Percentiles rank a stretch among this genome's conserved stretches.
Conservation (phyloP, 2,113 vertebrate species). For the Calidris pygmaea region DNA sequence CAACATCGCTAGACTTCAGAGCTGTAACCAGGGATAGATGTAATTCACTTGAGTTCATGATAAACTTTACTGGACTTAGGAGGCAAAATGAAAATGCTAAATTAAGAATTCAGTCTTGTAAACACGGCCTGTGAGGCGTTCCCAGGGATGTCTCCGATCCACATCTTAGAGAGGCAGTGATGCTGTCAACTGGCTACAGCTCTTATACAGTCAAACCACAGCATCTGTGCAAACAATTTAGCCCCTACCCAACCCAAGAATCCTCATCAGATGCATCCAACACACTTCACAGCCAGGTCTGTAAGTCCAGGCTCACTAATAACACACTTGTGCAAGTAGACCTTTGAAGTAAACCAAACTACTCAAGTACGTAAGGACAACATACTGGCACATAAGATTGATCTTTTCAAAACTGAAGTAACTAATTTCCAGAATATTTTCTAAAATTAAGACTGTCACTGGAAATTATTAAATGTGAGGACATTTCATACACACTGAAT, state of each 20-base stretch:
- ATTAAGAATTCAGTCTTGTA: not conserved
- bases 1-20: not conserved
- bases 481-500: not conserved
- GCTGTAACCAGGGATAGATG: not conserved
- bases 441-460: not conserved
- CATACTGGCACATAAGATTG: not conserved
- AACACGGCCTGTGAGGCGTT: not conserved
- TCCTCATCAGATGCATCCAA: not conserved
- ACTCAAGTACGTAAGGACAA: not conserved
- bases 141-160: not conserved
- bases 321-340: not conserved
- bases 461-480: not conserved
- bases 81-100: not conserved
- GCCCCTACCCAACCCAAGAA: not conserved
- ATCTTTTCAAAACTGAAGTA: not conserved
- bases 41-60: not conserved
- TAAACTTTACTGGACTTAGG: not conserved
- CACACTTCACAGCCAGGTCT: not conserved
- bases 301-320: not conserved
- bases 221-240: not conserved
- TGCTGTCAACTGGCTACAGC: not conserved
- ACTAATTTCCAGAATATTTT: not conserved
- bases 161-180: accelerated
- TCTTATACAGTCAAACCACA: not conserved
- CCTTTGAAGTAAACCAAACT: not conserved